These are phyloP conservation scores for Corvus moneduloides DNA, from an alignment of 2,113 vertebrate species.

Conservation along the genomic window DNA sequence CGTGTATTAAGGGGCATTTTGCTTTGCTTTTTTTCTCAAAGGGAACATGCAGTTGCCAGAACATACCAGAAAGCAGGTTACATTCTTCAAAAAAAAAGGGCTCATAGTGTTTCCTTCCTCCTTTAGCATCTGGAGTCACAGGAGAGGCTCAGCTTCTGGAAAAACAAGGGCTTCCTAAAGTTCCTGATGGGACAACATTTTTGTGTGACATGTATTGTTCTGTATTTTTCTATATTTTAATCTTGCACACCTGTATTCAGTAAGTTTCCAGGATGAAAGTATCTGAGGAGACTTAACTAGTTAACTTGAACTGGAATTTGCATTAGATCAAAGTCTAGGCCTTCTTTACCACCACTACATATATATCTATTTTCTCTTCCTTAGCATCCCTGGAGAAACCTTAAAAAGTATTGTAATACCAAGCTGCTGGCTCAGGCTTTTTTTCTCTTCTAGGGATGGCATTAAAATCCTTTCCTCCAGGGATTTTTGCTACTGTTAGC, in stretches of 20 bases:
- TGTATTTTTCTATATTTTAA: not conserved
- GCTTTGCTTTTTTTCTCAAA: not conserved
- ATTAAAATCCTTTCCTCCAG: slow-evolving; percentile 38
- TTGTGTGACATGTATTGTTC: not conserved
- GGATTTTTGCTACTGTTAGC: slow-evolving; percentile 41
- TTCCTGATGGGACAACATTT: not conserved
- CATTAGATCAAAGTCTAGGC: not conserved
- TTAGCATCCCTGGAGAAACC: slow-evolving; percentile 19
- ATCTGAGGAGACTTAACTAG: not conserved
- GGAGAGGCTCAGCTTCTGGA: not conserved
- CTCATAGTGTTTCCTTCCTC: not conserved
- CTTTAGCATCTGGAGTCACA: not conserved
- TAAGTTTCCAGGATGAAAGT: not conserved
- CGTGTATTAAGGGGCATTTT: not conserved
- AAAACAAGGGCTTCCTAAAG: not conserved
- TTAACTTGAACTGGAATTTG: not conserved
- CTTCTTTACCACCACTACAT: not conserved
- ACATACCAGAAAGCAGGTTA: not conserved
- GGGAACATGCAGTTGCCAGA: not conserved
- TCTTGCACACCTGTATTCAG: not conserved
- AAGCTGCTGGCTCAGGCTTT: slow-evolving; percentile 48
- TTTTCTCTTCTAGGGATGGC: not conserved
- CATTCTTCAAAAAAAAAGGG: not conserved
- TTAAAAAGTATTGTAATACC: slow-evolving; percentile 51
- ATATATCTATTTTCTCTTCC: not conserved